These are phyloP conservation scores for Tenthredo scrophulariae DNA, from an alignment of 2,888 invertebrate genomes.

Conservation along the genomic window DNA sequence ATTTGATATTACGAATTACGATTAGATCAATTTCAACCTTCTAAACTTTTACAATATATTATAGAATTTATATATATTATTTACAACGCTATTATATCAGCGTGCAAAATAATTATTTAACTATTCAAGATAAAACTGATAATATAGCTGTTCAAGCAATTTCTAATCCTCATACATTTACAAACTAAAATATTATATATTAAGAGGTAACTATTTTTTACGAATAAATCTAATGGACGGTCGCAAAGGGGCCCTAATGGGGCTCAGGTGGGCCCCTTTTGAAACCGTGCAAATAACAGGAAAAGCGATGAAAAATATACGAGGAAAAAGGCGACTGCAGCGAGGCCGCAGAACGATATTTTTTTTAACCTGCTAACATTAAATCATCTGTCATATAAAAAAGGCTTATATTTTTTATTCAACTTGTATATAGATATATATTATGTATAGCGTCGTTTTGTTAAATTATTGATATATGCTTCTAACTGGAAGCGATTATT, in stretches of 20 bases:
- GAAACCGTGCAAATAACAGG: constrained; percentile 43
- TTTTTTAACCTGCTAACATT: neutral
- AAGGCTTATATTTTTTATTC: neutral
- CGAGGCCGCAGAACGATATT: constrained; percentile 10
- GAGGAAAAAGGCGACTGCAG: neutral
- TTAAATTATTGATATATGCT: constrained; percentile 37
- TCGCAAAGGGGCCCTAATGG: constrained; percentile 38
- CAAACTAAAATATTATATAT: neutral
- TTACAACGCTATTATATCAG: constrained; percentile 37
- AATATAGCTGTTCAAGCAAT: neutral
- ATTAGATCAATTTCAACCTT: constrained; percentile 36
- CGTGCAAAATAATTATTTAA: constrained; percentile 25
- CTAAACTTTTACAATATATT: constrained; percentile 18
- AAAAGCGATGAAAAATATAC: constrained; percentile 34
- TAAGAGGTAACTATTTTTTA: neutral
- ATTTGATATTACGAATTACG: constrained; percentile 49
- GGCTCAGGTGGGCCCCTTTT: constrained; percentile 45
- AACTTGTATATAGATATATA: too few relatives aligned
- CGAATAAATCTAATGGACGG: constrained; percentile 25
- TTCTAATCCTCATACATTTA: neutral
- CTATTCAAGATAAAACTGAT: neutral
- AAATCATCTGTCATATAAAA: neutral
- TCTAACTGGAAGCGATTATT: constrained; percentile 7
- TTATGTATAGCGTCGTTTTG: constrained; percentile 1
- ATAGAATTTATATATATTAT: constrained; percentile 25